Conservation (phyloP, 2,888 invertebrate species). For the Tinea pellionella region DNA sequence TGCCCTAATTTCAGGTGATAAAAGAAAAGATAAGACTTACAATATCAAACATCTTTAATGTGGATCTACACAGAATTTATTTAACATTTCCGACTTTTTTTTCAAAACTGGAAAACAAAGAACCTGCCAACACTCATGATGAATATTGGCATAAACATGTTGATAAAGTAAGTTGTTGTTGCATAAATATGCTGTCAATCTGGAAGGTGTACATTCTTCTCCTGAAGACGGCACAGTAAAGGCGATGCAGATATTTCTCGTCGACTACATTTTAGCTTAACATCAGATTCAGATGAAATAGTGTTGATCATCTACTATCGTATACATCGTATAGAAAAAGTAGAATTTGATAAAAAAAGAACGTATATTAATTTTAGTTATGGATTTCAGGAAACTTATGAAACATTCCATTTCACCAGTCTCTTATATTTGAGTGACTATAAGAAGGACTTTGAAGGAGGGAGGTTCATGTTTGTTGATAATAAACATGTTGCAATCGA, state of each 20-base stretch:
- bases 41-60: conserved; percentile 80
- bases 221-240: too few species aligned
- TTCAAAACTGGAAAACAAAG: conserved; percentile 77
- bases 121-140: conserved; percentile 82
- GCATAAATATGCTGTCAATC: too few species aligned
- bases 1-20: conserved; percentile 57
- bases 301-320: too few species aligned
- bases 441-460: conserved; percentile 82
- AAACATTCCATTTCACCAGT: conserved; percentile 89
- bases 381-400: conserved; percentile 82
- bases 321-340: too few species aligned
- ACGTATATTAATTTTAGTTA: neutral
- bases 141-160: conserved; percentile 93
- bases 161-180: conserved; percentile 82
- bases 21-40: conserved; percentile 82
- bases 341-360: too few species aligned
- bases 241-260: too few species aligned
- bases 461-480: conserved; percentile 84
- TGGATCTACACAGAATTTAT: conserved; percentile 74
- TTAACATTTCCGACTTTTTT: conserved; percentile 91
- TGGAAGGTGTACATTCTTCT: too few species aligned
- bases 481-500: conserved; percentile 77
- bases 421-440: conserved; percentile 83
- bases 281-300: too few species aligned
- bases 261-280: too few species aligned